A percentile compares a stretch with the other conserved stretches of the same genome.
These are phyloP conservation scores for Cyclura pinguis DNA, from an alignment of 2,797 vertebrate species.

Conservation along the genomic window DNA sequence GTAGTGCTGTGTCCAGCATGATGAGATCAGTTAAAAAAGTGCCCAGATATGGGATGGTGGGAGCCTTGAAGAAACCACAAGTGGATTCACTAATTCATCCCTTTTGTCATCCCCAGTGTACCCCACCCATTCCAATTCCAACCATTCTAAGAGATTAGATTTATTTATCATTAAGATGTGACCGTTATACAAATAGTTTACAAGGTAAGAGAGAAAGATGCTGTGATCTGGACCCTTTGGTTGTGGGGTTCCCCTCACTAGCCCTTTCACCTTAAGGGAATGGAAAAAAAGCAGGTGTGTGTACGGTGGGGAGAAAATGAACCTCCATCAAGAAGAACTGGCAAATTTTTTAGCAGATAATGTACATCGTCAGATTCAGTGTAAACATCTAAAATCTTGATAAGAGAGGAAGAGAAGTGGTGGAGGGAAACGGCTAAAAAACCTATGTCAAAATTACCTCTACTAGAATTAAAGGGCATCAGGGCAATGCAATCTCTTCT, in stretches of 20 bases:
- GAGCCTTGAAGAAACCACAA: slow-evolving; percentile 27
- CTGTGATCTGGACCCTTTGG: neutral
- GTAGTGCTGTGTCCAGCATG: slow-evolving; percentile 92
- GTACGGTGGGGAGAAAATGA: neutral
- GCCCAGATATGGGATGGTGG: slow-evolving; percentile 88
- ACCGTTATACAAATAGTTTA: neutral
- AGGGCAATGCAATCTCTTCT: neutral
- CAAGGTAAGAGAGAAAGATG: neutral
- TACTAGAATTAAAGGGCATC: neutral
- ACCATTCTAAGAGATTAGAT: neutral
- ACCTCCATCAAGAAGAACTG: neutral
- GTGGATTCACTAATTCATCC: too few species aligned
- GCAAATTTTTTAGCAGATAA: neutral
- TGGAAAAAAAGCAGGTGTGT: neutral
- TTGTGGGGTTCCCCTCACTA: neutral
- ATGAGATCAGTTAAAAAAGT: slow-evolving; percentile 90
- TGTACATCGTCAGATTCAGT: neutral
- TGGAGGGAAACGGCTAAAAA: neutral
- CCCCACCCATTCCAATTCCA: neutral
- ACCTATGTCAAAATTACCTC: neutral
- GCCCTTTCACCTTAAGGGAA: neutral
- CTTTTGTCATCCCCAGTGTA: neutral
- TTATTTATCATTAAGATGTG: neutral
- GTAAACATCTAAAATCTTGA: neutral
- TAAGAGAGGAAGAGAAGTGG: neutral